These are phyloP conservation scores for Sipunculus nudus DNA, from an alignment of 2,888 invertebrate species.

Conservation along the genomic window DNA sequence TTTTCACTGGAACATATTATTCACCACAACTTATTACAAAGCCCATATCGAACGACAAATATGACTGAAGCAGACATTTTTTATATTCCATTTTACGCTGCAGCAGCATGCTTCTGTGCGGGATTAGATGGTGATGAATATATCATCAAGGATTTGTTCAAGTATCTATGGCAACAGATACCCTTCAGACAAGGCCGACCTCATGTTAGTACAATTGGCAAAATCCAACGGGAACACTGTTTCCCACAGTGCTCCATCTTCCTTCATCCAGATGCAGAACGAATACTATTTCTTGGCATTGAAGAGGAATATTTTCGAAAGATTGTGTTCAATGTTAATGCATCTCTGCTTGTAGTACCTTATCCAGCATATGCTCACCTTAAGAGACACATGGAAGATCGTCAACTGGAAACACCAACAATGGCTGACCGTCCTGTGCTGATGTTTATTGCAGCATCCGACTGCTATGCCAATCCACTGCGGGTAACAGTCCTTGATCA, in stretches of 20 bases:
- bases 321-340: no score
- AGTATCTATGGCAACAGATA: no score
- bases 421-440: conserved; percentile 47
- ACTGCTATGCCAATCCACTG: conserved; percentile 41
- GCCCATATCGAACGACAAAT: conserved; percentile 40
- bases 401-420: no score
- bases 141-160: no score
- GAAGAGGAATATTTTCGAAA: no score
- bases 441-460: conserved; percentile 46
- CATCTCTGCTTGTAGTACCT: conserved; percentile 46
- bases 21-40: conserved; percentile 46
- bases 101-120: conserved; percentile 35
- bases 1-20: conserved; percentile 48
- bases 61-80: conserved; percentile 43
- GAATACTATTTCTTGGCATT: conserved; percentile 45
- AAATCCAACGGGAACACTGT: conserved; percentile 47
- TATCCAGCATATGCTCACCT: conserved; percentile 55
- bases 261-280: conserved; percentile 25
- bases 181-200: no score
- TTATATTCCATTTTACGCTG: conserved; percentile 48
- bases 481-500: conserved; percentile 46
- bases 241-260: conserved; percentile 41
- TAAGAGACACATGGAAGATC: background rate
- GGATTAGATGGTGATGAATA: no score
- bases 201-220: conserved; percentile 48